A percentile compares a stretch with the other conserved stretches of the same genome.
phyloP scores from a whole-genome alignment of 2,888 invertebrate species.

The Chaetoderma sp. region DNA sequence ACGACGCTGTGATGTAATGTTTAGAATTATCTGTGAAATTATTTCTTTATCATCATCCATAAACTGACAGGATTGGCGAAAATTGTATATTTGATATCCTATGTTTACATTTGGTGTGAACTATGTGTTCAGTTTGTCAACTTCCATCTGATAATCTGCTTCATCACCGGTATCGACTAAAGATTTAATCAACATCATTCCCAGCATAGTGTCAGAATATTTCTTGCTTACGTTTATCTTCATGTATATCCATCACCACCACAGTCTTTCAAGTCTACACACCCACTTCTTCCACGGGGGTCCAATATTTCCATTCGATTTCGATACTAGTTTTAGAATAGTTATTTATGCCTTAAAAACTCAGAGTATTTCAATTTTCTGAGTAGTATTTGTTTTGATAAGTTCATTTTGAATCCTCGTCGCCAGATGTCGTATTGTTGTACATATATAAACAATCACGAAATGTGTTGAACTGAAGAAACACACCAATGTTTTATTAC shows the following conservation, averaged over 20 bases:
- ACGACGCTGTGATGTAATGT: not conserved
- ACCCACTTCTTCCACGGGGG: conserved; percentile 10
- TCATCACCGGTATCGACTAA: conserved; percentile 4
- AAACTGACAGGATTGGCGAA: conserved; percentile 12
- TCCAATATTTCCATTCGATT: not conserved
- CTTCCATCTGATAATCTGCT: not conserved
- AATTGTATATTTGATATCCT: not conserved
- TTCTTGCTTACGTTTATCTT: not conserved
- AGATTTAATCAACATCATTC: conserved; percentile 4
- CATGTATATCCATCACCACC: not conserved
- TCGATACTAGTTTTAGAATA: too few relatives aligned
- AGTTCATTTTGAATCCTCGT: too few relatives aligned
- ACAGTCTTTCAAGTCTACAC: conserved; percentile 1
- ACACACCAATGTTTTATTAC: too few relatives aligned
- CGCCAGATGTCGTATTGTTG: too few relatives aligned
- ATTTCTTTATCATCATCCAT: conserved; percentile 9
- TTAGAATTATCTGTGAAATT: not conserved
- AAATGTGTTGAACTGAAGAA: too few relatives aligned
- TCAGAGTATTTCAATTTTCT: too few relatives aligned
- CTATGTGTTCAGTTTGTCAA: not conserved
- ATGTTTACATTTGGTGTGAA: conserved; percentile 7
- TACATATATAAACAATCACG: too few relatives aligned
- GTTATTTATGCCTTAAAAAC: too few relatives aligned
- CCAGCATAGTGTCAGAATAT: not conserved
- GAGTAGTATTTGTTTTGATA: too few relatives aligned